Conservation (phyloP, 1,140 invertebrate species). For the Piezodorus guildinii region DNA sequence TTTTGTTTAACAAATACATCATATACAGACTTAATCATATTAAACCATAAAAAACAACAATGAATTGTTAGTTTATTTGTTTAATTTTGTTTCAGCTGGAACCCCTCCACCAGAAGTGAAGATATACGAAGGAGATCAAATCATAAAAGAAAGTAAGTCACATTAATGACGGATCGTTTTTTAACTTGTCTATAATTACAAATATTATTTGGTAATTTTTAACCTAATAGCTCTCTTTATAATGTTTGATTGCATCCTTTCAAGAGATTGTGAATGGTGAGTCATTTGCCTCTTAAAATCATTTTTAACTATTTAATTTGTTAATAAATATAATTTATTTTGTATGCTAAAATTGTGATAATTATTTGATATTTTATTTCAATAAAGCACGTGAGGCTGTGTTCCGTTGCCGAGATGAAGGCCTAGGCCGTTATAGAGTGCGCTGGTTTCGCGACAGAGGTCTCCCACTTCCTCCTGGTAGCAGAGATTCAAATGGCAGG, state of each 20-base stretch:
- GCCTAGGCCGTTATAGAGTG: conserved; percentile 57
- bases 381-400: conserved; percentile 72
- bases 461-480: conserved; percentile 54
- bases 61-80: neutral
- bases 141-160: conserved; percentile 69
- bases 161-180: neutral
- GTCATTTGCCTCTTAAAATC: neutral
- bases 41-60: no score
- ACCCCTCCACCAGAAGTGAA: conserved; percentile 45
- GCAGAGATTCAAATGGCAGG: conserved; percentile 49
- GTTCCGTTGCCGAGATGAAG: conserved; percentile 83
- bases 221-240: conserved; percentile 1
- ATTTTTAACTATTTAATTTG: conserved; percentile 4
- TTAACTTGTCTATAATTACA: conserved; percentile 13
- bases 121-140: conserved; percentile 62
- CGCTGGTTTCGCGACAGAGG: conserved; percentile 61
- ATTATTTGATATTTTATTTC: conserved; percentile 5
- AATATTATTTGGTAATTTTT: neutral
- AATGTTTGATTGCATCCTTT: conserved; percentile 8
- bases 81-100: conserved; percentile 27
- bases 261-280: conserved; percentile 4
- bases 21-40: no score
- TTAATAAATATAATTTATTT: neutral
- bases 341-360: neutral
- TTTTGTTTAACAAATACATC: no score